Conservation (phyloP, 2,797 vertebrate species). For the Orientallactaga sibirica region DNA sequence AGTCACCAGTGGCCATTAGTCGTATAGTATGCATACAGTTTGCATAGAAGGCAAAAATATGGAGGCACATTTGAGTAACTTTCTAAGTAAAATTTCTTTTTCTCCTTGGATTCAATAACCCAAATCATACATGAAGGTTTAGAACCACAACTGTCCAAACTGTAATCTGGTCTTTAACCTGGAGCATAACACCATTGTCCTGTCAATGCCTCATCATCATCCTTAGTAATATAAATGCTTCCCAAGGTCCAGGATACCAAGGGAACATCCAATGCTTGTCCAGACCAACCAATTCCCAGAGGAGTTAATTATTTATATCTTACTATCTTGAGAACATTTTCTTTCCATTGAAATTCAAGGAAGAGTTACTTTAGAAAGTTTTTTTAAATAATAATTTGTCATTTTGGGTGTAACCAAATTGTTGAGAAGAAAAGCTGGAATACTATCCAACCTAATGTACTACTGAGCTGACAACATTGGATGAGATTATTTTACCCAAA, state of each 20-base stretch:
- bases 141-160: not conserved
- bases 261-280: not conserved
- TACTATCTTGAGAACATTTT: not conserved
- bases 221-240: not conserved
- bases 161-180: slow-evolving; percentile 9
- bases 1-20: not conserved
- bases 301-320: slow-evolving; percentile 36
- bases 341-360: slow-evolving; percentile 38
- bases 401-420: slow-evolving; percentile 34
- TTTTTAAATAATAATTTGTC: not conserved
- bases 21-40: not conserved
- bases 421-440: not conserved
- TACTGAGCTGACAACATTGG: not conserved
- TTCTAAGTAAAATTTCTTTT: not conserved
- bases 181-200: not conserved
- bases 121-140: not conserved
- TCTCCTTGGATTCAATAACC: not conserved
- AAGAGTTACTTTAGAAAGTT: slow-evolving; percentile 3
- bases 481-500: slow-evolving; percentile 30
- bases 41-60: slow-evolving; percentile 4
- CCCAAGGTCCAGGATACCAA: not conserved
- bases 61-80: slow-evolving; percentile 4
- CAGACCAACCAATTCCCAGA: not conserved
- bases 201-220: not conserved
- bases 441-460: not conserved